Conservation (phyloP, 30 jellyfish, hydroid and myxozoan genomes). For the Clytia hemisphaerica region DNA sequence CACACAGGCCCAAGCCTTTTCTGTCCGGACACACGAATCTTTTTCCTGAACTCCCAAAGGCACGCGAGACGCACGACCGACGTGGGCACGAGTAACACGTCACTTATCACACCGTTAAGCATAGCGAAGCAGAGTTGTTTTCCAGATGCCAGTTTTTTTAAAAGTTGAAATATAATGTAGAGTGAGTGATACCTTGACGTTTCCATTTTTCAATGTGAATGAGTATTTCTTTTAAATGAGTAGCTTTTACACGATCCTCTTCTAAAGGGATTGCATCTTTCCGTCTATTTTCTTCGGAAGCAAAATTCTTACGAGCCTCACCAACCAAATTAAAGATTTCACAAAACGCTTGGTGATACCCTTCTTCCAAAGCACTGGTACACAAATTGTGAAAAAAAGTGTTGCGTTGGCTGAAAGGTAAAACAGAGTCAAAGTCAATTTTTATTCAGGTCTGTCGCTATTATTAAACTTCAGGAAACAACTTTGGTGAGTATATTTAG, state of each 20-base stretch:
- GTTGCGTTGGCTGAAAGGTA: conserved; percentile 45
- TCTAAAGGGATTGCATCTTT: conserved; percentile 11
- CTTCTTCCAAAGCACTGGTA: conserved; percentile 74
- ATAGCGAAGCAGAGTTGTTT: not conserved
- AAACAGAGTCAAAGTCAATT: too few relatives aligned
- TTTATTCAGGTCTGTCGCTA: too few relatives aligned
- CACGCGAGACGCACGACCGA: too few relatives aligned
- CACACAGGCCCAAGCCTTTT: too few relatives aligned
- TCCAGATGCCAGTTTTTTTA: not conserved
- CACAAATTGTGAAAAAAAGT: conserved; percentile 65
- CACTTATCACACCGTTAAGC: too few relatives aligned
- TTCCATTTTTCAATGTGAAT: conserved; percentile 52
- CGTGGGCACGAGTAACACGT: too few relatives aligned
- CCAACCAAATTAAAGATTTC: conserved; percentile 63
- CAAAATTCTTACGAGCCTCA: conserved; percentile 22
- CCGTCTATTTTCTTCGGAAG: conserved; percentile 9
- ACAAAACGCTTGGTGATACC: conserved; percentile 78
- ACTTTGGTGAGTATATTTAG: too few relatives aligned
- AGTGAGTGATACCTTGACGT: conserved; percentile 56
- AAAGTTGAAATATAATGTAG: not conserved
- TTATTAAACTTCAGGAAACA: too few relatives aligned
- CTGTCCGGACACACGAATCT: too few relatives aligned
- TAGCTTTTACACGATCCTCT: conserved; percentile 54
- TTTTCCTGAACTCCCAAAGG: too few relatives aligned
- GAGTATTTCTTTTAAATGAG: conserved; percentile 34